phyloP scores from a whole-genome alignment of 1,140 invertebrate genomes.

The Hesperophylax magnus region DNA sequence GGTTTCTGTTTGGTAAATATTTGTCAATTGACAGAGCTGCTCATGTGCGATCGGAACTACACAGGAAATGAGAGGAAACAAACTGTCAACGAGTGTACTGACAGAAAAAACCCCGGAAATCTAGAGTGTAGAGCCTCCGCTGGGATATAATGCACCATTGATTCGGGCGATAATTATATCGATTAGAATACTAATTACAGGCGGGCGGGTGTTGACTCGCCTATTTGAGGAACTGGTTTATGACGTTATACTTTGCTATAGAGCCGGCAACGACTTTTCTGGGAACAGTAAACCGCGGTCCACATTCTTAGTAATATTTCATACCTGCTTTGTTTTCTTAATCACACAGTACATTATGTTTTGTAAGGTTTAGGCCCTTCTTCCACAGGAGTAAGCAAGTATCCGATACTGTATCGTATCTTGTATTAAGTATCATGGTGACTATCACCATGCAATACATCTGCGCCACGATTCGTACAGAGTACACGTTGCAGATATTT shows the following conservation, averaged over 20 bases:
- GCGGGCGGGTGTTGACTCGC: slow-evolving; percentile 41
- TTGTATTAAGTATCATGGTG: no score
- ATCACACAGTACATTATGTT: neutral
- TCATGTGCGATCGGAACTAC: no score
- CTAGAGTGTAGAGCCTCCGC: neutral
- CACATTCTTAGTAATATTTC: neutral
- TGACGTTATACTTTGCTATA: slow-evolving; percentile 40
- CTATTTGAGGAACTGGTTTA: slow-evolving; percentile 49
- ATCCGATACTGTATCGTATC: no score
- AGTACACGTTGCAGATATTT: no score
- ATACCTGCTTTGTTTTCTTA: slow-evolving; percentile 26
- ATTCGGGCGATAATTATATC: slow-evolving; percentile 42
- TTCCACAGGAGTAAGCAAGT: no score
- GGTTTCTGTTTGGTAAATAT: no score
- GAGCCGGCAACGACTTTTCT: slow-evolving; percentile 48
- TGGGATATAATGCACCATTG: slow-evolving; percentile 24
- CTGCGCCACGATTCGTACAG: no score
- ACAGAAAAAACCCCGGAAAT: slow-evolving; percentile 17
- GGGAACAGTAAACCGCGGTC: slow-evolving; percentile 32
- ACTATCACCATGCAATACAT: no score
- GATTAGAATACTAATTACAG: slow-evolving; percentile 51
- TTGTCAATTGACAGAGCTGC: no score
- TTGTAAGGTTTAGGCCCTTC: no score
- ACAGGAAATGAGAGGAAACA: no score
- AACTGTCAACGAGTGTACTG: neutral